A percentile compares a stretch with the other conserved stretches of the same genome.
Evolutionary conservation across 2,888 invertebrate genomes (phyloP).

Genomic region (Empis livida): DNA sequence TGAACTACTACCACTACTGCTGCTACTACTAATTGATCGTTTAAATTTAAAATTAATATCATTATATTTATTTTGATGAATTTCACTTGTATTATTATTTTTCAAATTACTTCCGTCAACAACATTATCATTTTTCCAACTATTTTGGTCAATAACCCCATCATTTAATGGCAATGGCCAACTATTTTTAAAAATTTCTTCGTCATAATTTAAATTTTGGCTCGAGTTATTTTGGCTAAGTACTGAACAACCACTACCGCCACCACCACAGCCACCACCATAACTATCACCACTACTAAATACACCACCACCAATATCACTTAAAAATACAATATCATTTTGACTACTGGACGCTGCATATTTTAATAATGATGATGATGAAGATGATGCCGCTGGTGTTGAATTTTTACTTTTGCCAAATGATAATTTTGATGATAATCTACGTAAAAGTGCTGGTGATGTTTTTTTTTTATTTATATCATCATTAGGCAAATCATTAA

Average conservation of each 20-base stretch:
- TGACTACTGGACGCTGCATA: not conserved
- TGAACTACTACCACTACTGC: not conserved
- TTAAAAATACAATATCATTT: not conserved
- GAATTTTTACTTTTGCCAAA: not conserved
- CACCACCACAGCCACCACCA: not conserved
- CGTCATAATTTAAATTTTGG: too few relatives aligned
- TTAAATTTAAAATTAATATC: not conserved
- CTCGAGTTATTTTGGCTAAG: too few relatives aligned
- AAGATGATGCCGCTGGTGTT: not conserved
- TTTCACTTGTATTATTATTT: too few relatives aligned
- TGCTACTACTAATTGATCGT: slow-evolving; percentile 1
- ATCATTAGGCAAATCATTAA: not conserved
- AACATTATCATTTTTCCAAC: not conserved
- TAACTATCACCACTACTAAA: not conserved
- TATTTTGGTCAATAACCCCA: not conserved
- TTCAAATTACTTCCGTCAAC: too few relatives aligned
- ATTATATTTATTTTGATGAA: too few relatives aligned
- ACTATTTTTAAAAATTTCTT: too few relatives aligned
- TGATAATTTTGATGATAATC: not conserved
- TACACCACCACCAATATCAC: not conserved
- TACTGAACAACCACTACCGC: not conserved
- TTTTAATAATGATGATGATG: not conserved
- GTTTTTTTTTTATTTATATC: not conserved
- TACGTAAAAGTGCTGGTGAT: not conserved
- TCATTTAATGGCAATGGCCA: too few relatives aligned